Base-by-base conservation (phyloP, 2,888 invertebrate genomes). In the Ditylenchus weischeri region DNA sequence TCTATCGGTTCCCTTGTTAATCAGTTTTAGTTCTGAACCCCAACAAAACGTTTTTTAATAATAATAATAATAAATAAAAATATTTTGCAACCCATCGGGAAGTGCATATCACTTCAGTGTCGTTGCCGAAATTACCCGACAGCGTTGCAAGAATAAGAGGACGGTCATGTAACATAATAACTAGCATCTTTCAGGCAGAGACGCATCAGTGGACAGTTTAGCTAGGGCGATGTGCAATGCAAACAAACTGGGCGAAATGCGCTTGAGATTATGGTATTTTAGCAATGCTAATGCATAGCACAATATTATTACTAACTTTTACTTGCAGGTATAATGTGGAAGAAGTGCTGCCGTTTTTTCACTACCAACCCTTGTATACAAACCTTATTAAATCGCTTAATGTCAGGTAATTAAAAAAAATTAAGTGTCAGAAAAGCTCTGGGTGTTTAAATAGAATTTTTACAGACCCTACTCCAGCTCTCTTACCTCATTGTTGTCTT, bases 281-380 rank as follows among this genome's bases (percentile, higher is more conserved):
- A 36, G 1, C 43, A 43, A 15, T 67, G 29, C 10, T n/a, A 3
- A 7, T n/a, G 19, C 62, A 63, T 19, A 29, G 21, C 29, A n/a
- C 2, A 57, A 18, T 57, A n/a, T n/a, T n/a, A n/a, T 57, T 5
- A 29, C 2, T 29, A 23, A 54, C n/a, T 59, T 59, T 59, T 59
- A 8, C 21, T 50, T 60, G 7, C 15, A 23, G 29, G 49, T 29
- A 63, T 50, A 63, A 23, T 29, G 29, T 23, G 11, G 63, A 63
- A 15, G 29, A 63, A 13, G 23, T 43, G 29, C 43, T 65, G 61
- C 60, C 29, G 3, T 23, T 38, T 65, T 60, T 43, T 18, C 68
- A 72, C 54, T 77, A 77, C 64, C 64, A 69, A 36, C 69, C 73
- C 2, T 71, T 77, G 15, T 73, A 73, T 62, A 21, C 58, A 29